A percentile compares a stretch with the other conserved stretches of the same genome.
phyloP scores from a whole-genome alignment of 2,113 vertebrate genomes.

The Archocentrus centrarchus region DNA sequence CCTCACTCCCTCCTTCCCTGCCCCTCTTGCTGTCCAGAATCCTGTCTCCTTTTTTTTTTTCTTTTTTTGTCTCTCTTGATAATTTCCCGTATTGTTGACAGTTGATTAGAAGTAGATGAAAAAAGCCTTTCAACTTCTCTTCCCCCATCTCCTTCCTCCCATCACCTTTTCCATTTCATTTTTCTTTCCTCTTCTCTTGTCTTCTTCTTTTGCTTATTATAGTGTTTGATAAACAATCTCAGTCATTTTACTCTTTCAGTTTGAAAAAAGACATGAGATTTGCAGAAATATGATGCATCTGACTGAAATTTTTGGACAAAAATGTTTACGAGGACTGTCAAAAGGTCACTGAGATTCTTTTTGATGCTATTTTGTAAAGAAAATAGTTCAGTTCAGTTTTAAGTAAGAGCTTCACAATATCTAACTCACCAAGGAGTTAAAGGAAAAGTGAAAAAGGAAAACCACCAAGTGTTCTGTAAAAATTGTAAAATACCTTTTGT shows the following conservation, averaged over 20 bases:
- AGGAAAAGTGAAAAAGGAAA: not conserved
- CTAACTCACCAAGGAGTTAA: not conserved
- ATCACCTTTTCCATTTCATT: not conserved
- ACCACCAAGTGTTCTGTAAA: not conserved
- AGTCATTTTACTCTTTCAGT: not conserved
- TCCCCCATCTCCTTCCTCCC: not conserved
- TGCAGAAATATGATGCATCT: not conserved
- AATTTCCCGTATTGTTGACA: conserved; percentile 78
- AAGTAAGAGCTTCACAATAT: not conserved
- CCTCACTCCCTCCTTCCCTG: conserved; percentile 18
- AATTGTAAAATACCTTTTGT: not conserved
- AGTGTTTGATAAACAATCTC: not conserved
- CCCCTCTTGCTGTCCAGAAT: conserved; percentile 12
- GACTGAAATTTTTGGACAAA: not conserved
- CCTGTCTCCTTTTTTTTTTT: conserved; percentile 5
- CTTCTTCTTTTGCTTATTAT: conserved; percentile 4
- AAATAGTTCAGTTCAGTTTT: not conserved
- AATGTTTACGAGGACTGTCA: not conserved
- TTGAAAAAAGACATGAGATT: not conserved
- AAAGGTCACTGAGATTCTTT: not conserved
- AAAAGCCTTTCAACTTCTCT: conserved; percentile 65
- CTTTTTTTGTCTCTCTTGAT: conserved; percentile 56
- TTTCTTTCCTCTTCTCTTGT: not conserved
- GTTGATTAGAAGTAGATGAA: conserved; percentile 72
- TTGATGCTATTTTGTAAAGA: not conserved